Base-by-base conservation (phyloP, 1,140 invertebrate genomes). In the Pseudomyrmex cubaensis region DNA sequence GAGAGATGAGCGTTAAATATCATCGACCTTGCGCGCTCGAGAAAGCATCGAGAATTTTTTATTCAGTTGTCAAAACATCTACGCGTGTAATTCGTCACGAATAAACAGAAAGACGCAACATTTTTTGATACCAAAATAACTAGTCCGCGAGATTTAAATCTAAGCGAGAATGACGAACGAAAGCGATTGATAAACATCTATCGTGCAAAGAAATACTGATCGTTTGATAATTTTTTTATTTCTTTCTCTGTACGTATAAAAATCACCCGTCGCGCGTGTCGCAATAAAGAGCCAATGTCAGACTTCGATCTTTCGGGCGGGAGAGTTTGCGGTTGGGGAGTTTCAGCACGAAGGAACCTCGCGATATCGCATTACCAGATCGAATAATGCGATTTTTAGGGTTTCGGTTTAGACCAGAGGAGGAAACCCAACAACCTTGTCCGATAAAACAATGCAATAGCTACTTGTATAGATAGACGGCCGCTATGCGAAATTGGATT, bases 401-500 rank as follows among this genome's bases (percentile, higher is more conserved):
- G 91, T 87, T 93, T 93, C 92, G 83, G 83, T 92, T 91, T 90
- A 88, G 80, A 91, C 85, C 85, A 83, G 87, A 64, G 20, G 69
- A 62, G 35, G 91, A 91, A 93, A 92, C 90, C 90, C 70, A 89
- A 93, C 93, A 92, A 89, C 77, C 86, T 90, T 90, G 89, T 88
- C 85, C 89, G 83, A 35, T 35, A 35, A 35, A 62, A 7, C 22
- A 57, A 77, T 69, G 74, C 35, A 48, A 69, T 44, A 48, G n/a
- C 2, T 48, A n/a, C 35, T 67, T 56, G 54, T 12, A 57, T 44
- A 13, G 54, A 13, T 1, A 2, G 67, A 77, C 50, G 64, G 70
- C 57, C 59, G 15, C 2, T 57, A 52, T 1, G 8, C 57, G 57
- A 17, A 78, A 57, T 35, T 35, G 35, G 7, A 35, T 35, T 35